phyloP scores from a whole-genome alignment of 2,888 invertebrate genomes.

The Patella ulyssiponensis region DNA sequence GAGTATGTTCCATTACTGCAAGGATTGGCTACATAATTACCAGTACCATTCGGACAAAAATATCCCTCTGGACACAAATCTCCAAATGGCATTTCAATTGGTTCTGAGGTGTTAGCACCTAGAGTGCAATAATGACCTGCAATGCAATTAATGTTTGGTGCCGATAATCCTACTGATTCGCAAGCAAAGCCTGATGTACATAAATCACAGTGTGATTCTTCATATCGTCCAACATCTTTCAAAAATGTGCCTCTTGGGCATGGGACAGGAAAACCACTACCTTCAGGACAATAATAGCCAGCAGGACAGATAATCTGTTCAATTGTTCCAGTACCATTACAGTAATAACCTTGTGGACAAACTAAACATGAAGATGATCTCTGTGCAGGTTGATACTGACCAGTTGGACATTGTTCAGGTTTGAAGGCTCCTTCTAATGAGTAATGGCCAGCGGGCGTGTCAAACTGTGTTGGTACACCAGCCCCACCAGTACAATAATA shows the following conservation, averaged over 20 bases:
- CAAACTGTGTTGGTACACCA: constrained; percentile 61
- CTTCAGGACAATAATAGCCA: constrained; percentile 66
- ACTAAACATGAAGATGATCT: constrained; percentile 53
- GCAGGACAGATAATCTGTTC: constrained; percentile 60
- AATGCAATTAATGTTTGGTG: constrained; percentile 54
- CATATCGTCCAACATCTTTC: constrained; percentile 52
- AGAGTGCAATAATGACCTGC: constrained; percentile 65
- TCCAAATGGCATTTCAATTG: constrained; percentile 51
- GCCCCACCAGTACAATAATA: constrained; percentile 70
- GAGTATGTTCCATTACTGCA: constrained; percentile 69
- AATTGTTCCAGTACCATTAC: constrained; percentile 61
- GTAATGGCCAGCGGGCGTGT: constrained; percentile 64
- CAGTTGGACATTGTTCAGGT: constrained; percentile 65
- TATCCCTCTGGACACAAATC: constrained; percentile 67
- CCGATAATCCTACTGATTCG: constrained; percentile 57
- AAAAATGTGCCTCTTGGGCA: constrained; percentile 65
- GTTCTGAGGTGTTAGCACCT: constrained; percentile 52
- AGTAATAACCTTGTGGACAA: constrained; percentile 69
- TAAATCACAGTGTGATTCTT: constrained; percentile 56
- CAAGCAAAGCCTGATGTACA: constrained; percentile 65
- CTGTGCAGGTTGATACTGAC: constrained; percentile 60
- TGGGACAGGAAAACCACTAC: constrained; percentile 62
- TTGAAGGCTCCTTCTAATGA: constrained; percentile 65
- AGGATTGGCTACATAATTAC: constrained; percentile 53
- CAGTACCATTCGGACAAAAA: constrained; percentile 64